Evolutionary conservation across 2,888 invertebrate species (phyloP), one percentile per base, ranked within the genome.

Genomic region (Drosophila austrosaltans): DNA sequence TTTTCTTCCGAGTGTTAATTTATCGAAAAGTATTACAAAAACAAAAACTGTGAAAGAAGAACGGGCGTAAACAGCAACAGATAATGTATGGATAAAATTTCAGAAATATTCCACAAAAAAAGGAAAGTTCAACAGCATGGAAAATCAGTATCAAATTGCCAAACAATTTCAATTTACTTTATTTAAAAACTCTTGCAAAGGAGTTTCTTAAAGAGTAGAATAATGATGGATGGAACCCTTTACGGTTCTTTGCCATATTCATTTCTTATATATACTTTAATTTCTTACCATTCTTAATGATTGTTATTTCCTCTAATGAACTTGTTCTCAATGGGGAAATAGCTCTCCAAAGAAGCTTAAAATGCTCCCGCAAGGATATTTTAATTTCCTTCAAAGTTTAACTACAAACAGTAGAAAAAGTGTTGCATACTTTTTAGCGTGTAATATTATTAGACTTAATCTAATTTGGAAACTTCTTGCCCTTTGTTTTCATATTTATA

Each of bases 11-110:
- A 57, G 57, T 57, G 57, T 57, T 57, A 57, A 57, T 57, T 57
- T 20, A 39, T 36, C 57, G 36, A 57, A 57, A 57, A 57, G 67
- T 67, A 16, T 64, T 5, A 54, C 22, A 72, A 60, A 53, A 48
- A 48, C 5, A 6, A 30, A 22, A 22, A 10, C 10, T 4, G 12
- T 10, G 10, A 48, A 25, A 25, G 12, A 1, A 12, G 3, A 4
- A 10, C 3, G 6, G 6, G 30, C 4, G 1, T 5, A 6, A 30
- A 30, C 5, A 30, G 6, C 30, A 48, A 22, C 22, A 48, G 44
- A 48, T 28, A 28, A 28, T 30, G 30, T 30, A 20, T 6, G 20
- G 7, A 48, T 48, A 4, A 10, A 48, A 20, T 20, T 44, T 44
- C 44, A 2, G 20, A 8, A 44, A 44, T 44, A 44, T 44, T 20